Conservation (phyloP, 2,888 invertebrate species). For the Schizotus pectinicornis region DNA sequence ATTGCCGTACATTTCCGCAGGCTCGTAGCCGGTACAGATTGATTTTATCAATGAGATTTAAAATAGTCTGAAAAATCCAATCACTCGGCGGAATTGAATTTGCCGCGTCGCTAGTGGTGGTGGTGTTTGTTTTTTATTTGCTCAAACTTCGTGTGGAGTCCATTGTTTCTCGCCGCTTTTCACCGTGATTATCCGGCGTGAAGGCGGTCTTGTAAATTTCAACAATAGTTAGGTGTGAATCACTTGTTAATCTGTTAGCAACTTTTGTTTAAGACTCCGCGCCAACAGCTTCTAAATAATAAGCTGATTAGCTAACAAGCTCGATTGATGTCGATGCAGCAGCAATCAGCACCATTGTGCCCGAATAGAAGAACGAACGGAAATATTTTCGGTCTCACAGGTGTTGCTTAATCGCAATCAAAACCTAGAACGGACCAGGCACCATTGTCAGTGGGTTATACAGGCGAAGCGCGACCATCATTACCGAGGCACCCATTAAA, state of each 20-base stretch:
- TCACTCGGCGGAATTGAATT: constrained; percentile 43
- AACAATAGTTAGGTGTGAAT: constrained; percentile 19
- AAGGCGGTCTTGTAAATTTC: constrained; percentile 7
- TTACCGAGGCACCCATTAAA: too few relatives aligned
- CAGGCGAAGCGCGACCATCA: too few relatives aligned
- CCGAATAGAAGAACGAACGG: not conserved
- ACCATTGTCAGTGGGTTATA: not conserved
- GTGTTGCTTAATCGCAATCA: constrained; percentile 5
- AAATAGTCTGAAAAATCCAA: constrained; percentile 47
- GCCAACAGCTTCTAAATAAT: not conserved
- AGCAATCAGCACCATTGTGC: constrained; percentile 14
- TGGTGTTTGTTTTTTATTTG: constrained; percentile 17
- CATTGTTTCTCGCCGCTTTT: constrained; percentile 19
- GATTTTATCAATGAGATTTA: constrained; percentile 47
- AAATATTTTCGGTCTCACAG: constrained; percentile 4
- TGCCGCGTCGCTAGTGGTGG: constrained; percentile 19
- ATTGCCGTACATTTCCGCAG: not conserved
- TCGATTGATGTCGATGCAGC: constrained; percentile 13
- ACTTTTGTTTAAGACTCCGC: constrained; percentile 15
- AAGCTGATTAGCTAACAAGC: constrained; percentile 21
- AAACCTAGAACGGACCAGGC: not conserved
- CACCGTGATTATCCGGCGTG: constrained; percentile 13
- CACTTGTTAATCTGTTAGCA: constrained; percentile 18
- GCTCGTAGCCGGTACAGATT: constrained; percentile 16
- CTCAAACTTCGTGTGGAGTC: constrained; percentile 18